Conservation (phyloP, 2,797 vertebrate species). For the Eupleurogrammus muticus region DNA sequence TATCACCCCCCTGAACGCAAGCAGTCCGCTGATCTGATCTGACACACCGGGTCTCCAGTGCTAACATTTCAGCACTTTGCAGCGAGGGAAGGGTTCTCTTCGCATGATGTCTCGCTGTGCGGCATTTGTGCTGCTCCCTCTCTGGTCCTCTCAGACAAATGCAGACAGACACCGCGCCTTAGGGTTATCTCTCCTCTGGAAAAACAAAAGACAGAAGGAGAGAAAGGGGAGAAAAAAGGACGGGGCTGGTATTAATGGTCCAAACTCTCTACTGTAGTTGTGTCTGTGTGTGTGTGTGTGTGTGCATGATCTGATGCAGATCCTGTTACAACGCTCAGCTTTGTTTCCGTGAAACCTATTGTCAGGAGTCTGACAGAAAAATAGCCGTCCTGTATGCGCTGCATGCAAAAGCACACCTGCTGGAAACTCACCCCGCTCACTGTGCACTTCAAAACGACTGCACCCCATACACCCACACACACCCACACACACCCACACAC, state of each 20-base stretch:
- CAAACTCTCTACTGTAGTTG: slow-evolving; percentile 16
- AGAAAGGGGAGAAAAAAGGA: slow-evolving; percentile 32
- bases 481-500: slow-evolving; percentile 21
- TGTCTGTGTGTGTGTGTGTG: background rate
- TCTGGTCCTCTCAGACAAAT: slow-evolving; percentile 70
- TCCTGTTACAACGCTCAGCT: slow-evolving; percentile 5
- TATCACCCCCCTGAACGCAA: slow-evolving; percentile 53
- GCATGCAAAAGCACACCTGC: slow-evolving; percentile 56
- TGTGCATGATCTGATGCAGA: slow-evolving; percentile 3
- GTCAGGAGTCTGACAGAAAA: slow-evolving; percentile 30
- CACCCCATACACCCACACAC: slow-evolving; percentile 15
- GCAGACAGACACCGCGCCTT: slow-evolving; percentile 72
- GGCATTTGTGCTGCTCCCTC: slow-evolving; percentile 64
- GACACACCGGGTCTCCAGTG: slow-evolving; percentile 58
- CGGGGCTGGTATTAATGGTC: slow-evolving; percentile 4
- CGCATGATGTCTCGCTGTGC: slow-evolving; percentile 68
- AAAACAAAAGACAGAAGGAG: slow-evolving; percentile 69
- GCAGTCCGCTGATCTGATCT: slow-evolving; percentile 72
- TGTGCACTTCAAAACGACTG: slow-evolving; percentile 53
- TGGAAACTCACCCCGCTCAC: slow-evolving; percentile 64
- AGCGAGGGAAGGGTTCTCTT: slow-evolving; percentile 50
- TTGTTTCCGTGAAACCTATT: slow-evolving; percentile 19
- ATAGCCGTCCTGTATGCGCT: slow-evolving; percentile 33
- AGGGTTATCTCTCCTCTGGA: slow-evolving; percentile 72
- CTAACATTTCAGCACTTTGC: slow-evolving; percentile 75